A percentile compares a stretch with the other conserved stretches of the same genome.
phyloP scores from a whole-genome alignment of 2,113 vertebrate genomes.

The Coracopsis vasa region DNA sequence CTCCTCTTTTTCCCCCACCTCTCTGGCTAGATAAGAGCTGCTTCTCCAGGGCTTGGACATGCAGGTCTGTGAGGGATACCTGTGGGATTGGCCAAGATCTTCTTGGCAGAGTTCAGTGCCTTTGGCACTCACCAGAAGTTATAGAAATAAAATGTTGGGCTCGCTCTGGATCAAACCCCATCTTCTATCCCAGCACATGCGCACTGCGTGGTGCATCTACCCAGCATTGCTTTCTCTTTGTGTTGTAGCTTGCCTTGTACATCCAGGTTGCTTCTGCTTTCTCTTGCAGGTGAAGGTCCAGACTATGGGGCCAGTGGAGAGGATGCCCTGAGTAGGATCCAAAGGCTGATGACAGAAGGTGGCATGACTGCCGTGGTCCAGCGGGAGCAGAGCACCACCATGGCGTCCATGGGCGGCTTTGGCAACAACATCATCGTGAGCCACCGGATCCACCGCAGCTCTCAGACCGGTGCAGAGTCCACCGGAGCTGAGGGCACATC shows the following conservation, averaged over 20 bases:
- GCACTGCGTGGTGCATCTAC: accelerated
- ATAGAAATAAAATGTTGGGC: neutral
- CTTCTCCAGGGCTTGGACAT: neutral
- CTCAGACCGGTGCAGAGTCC: slow-evolving; percentile 85
- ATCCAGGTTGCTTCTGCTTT: neutral
- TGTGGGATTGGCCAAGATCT: neutral
- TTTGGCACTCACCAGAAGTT: neutral
- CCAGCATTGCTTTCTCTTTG: neutral
- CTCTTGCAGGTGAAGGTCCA: slow-evolving; percentile 78
- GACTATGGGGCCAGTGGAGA: slow-evolving; percentile 81
- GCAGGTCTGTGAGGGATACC: neutral
- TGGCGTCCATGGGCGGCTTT: slow-evolving; percentile 98
- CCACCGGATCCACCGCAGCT: slow-evolving; percentile 96
- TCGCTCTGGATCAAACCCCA: neutral
- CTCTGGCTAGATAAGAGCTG: neutral
- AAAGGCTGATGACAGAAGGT: slow-evolving; percentile 93
- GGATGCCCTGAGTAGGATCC: slow-evolving; percentile 92
- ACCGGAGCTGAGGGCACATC: slow-evolving; percentile 51
- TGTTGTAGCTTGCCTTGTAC: neutral
- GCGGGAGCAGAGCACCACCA: slow-evolving; percentile 97
- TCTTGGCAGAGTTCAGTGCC: neutral
- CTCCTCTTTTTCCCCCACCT: neutral
- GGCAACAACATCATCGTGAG: slow-evolving; percentile 99
- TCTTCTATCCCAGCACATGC: neutral
- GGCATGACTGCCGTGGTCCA: slow-evolving; percentile 98